Conservation (phyloP, 1,140 invertebrate species). For the Chionoecetes opilio region DNA sequence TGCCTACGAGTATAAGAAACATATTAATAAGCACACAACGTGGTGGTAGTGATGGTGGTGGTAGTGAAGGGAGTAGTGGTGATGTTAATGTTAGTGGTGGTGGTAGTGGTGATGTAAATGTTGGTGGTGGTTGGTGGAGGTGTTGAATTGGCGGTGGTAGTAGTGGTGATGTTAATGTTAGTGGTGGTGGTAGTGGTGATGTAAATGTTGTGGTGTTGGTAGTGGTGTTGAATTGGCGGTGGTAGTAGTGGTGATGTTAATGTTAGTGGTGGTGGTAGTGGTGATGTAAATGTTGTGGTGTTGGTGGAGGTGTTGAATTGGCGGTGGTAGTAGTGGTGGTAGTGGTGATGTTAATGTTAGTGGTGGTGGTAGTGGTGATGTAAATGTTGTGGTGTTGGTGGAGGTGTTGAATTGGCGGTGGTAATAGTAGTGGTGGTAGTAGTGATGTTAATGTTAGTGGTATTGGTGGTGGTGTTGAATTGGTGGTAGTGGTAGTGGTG, state of each 20-base stretch:
- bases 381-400: not conserved
- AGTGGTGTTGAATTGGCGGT: not conserved
- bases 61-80: not conserved
- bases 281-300: too few species aligned
- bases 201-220: not conserved
- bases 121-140: not conserved
- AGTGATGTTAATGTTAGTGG: not conserved
- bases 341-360: not conserved
- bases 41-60: not conserved
- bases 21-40: too few species aligned
- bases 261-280: not conserved
- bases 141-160: not conserved
- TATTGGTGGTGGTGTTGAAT: not conserved
- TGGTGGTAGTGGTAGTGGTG: slow-evolving; percentile 17
- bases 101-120: not conserved
- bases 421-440: not conserved
- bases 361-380: not conserved
- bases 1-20: too few species aligned
- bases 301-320: not conserved
- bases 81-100: not conserved
- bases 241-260: not conserved
- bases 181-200: not conserved
- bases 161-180: not conserved
- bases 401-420: not conserved
- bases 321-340: not conserved